Evolutionary conservation across 2,113 vertebrate genomes (phyloP), one percentile per base, ranked within the genome.

Genomic region (Hystrix cristata): DNA sequence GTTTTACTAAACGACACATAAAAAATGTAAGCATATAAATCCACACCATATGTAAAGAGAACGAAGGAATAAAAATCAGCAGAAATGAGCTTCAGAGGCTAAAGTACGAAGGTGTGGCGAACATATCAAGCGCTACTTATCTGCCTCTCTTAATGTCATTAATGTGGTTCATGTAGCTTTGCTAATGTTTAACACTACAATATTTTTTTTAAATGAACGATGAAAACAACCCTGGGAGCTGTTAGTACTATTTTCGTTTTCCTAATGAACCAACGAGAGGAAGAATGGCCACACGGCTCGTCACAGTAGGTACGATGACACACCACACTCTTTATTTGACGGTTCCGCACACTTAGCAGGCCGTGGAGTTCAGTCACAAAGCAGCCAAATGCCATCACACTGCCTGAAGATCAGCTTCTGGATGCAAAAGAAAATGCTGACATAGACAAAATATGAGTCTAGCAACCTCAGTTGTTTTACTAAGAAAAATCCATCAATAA

Each of bases 1-100:
- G 6, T 97, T 98, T 97, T 74, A 95, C 84, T 43, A 98, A 98
- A 95, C 14, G 94, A 82, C 21, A 87, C 27, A 51, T 89, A 79
- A 96, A 90, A 98, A 98, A 95, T 88, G 13, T 67, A 97, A 97
- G 31, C 12, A 81, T 83, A 91, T 90, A 90, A 94, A 59, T 97
- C 97, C 96, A 87, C 38, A 29, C 88, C 79, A 94, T 65, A 29
- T 94, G 83, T 59, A 95, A 97, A 95, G 7, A 97, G 1, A 87
- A 96, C 69, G 46, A 23, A 92, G 57, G 71, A 90, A 53, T 80
- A 90, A 90, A 83, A 88, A 43, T 62, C 46, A 92, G 62, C 51
- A 90, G 57, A 90, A 95, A 82, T n/a, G 31, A 92, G n/a, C n/a
- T 80, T 86, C 51, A 64, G 86, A 91, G 85, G 27, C 57, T 85